Evolutionary conservation across 2,888 invertebrate species (phyloP).

Genomic region (Tenthredo scrophulariae): DNA sequence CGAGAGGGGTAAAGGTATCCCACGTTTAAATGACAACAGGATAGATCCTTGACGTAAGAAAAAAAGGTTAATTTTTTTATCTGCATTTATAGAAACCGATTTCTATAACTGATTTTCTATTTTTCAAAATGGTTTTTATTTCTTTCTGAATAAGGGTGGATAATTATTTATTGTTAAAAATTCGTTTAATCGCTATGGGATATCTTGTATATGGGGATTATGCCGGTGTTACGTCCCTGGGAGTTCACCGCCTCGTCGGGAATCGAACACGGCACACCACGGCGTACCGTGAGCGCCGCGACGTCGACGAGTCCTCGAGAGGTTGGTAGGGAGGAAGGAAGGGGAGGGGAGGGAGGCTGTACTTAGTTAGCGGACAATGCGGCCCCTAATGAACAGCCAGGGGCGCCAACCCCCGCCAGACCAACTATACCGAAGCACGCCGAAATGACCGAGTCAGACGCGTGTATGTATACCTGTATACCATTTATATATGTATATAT

Average conservation of each 20-base stretch:
- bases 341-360: constrained; percentile 64
- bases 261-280: constrained; percentile 65
- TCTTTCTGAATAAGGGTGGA: not conserved
- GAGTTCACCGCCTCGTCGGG: constrained; percentile 58
- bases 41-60: not conserved
- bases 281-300: constrained; percentile 60
- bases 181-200: not conserved
- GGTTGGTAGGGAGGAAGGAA: constrained; percentile 42
- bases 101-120: not conserved
- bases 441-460: constrained; percentile 53
- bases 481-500: not conserved
- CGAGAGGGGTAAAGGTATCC: not conserved
- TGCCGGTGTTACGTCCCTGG: constrained; percentile 36
- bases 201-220: not conserved
- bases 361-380: constrained; percentile 79
- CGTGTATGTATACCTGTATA: not conserved
- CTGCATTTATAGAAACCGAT: not conserved
- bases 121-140: not conserved
- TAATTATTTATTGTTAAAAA: not conserved
- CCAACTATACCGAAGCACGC: constrained; percentile 65
- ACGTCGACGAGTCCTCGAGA: constrained; percentile 54
- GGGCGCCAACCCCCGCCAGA: constrained; percentile 70
- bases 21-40: not conserved
- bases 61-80: not conserved
- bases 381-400: constrained; percentile 78